Percentiles rank a stretch among this genome's conserved stretches.
phyloP scores from a whole-genome alignment of 2,113 vertebrate genomes.

The Isichthys henryi region DNA sequence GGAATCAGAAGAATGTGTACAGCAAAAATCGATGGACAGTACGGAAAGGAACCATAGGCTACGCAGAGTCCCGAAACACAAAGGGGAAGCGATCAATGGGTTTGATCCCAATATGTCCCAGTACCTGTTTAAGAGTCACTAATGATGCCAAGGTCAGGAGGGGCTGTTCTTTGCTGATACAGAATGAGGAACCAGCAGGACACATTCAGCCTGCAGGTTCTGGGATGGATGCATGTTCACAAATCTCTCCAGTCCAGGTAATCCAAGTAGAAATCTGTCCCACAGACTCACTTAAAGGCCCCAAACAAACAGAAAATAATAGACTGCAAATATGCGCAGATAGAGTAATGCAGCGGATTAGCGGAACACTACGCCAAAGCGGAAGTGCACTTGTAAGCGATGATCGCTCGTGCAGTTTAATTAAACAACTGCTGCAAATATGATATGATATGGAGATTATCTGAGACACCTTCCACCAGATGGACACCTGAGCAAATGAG shows the following conservation, averaged over 20 bases:
- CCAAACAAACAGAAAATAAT: neutral
- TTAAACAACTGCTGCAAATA: slow-evolving; percentile 51
- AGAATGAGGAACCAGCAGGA: neutral
- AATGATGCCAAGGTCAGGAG: slow-evolving; percentile 41
- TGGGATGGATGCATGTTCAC: neutral
- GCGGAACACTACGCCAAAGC: neutral
- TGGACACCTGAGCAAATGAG: slow-evolving; percentile 63
- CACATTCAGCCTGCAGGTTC: neutral
- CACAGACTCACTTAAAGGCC: neutral
- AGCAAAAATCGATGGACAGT: slow-evolving; percentile 25
- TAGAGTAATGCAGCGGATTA: neutral
- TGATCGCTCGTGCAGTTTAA: slow-evolving; percentile 16
- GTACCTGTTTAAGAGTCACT: slow-evolving; percentile 29
- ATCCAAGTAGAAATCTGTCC: neutral
- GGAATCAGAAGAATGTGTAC: neutral
- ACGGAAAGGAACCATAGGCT: slow-evolving; percentile 29
- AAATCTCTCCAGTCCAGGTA: neutral
- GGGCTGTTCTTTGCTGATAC: slow-evolving; percentile 24
- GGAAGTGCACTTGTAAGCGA: neutral
- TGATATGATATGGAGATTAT: slow-evolving; percentile 61
- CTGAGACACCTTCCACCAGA: slow-evolving; percentile 53
- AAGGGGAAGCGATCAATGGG: slow-evolving; percentile 38
- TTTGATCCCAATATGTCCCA: slow-evolving; percentile 39
- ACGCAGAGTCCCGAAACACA: slow-evolving; percentile 18
- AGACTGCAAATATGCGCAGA: neutral